Evolutionary conservation across 2,888 invertebrate species (phyloP).

Genomic region (Sinotaia quadrata): DNA sequence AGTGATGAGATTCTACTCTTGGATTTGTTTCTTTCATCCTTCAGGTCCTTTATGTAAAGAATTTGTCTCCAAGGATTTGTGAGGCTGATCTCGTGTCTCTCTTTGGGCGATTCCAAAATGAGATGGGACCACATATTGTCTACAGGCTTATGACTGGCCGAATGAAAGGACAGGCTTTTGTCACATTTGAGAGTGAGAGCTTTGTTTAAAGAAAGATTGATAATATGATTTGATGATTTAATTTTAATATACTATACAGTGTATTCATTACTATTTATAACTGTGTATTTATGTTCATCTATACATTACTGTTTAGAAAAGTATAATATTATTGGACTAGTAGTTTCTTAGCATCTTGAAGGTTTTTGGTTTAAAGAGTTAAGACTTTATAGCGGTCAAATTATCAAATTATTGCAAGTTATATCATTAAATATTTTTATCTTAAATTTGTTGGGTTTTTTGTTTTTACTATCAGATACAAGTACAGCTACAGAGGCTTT

Average conservation of each 20-base stretch:
- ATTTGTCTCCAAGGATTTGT: slow-evolving; percentile 55
- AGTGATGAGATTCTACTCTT: too few relatives aligned
- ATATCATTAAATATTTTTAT: too few relatives aligned
- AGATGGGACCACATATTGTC: slow-evolving; percentile 39
- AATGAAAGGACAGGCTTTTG: slow-evolving; percentile 70
- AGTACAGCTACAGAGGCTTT: slow-evolving; percentile 28
- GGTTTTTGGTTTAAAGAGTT: too few relatives aligned
- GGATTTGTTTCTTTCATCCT: too few relatives aligned
- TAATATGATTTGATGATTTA: slow-evolving; percentile 6
- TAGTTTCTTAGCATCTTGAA: not conserved
- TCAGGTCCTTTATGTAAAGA: slow-evolving; percentile 67
- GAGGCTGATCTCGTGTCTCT: slow-evolving; percentile 61
- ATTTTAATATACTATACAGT: not conserved
- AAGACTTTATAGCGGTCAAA: too few relatives aligned
- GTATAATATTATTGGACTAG: not conserved
- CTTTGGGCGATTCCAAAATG: slow-evolving; percentile 58
- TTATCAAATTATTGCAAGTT: too few relatives aligned
- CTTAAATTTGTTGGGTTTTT: not conserved
- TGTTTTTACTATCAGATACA: slow-evolving; percentile 22
- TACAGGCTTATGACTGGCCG: slow-evolving; percentile 61
- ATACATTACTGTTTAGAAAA: not conserved
- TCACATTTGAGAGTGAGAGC: slow-evolving; percentile 62
- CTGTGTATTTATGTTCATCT: not conserved
- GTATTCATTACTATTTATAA: not conserved
- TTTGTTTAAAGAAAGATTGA: not conserved